Base-by-base conservation (phyloP, 2,888 invertebrate genomes). In the Dysmachus trigonus region DNA sequence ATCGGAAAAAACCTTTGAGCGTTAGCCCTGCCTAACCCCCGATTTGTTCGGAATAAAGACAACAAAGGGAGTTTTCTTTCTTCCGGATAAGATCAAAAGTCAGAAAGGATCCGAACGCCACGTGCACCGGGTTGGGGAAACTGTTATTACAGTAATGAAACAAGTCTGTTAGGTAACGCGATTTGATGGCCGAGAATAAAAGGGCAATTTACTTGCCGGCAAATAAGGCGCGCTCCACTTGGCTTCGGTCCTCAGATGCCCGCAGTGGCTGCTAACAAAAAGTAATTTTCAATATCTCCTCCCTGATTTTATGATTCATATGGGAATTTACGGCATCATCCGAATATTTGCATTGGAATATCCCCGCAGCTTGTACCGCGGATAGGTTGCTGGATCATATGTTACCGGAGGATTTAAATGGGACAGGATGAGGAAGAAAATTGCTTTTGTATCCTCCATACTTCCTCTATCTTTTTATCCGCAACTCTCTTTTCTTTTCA, bases 241-340 rank as follows among this genome's bases (percentile, higher is more conserved):
- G 47, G 38, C 41, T 77, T 47, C 7, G 41, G 10, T 0, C 7
- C 7, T 10, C 27, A n/a, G 31, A 62, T 81, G 33, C 53, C 62
- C 15, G 33, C 62, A 51, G 31, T 79, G 79, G 51, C 47, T 51
- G 41, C 30, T 47, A n/a, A 15, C 51, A 33, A 53, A n/a, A 33
- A 81, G 81, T 81, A 53, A 81, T 81, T 81, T 81, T 81, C 53
- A 81, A 27, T 81, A 51, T 62, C 53, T 81, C 33, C 53, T 38
- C 47, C 81, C 81, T 81, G 51, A 81, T 81, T 81, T 81, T 62
- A 81, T 62, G 81, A 81, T 81, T 81, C 81, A 81, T 81, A 81
- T 62, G 81, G 81, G 81, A 81, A 62, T 81, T 53, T 53, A 22
- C 31, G 33, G 47, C 81, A 47, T 81, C 81, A 53, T 53, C 33